A percentile compares a stretch with the other conserved stretches of the same genome.
phyloP scores from a whole-genome alignment of 2,888 invertebrate genomes.

The Malthinus flaveolus region DNA sequence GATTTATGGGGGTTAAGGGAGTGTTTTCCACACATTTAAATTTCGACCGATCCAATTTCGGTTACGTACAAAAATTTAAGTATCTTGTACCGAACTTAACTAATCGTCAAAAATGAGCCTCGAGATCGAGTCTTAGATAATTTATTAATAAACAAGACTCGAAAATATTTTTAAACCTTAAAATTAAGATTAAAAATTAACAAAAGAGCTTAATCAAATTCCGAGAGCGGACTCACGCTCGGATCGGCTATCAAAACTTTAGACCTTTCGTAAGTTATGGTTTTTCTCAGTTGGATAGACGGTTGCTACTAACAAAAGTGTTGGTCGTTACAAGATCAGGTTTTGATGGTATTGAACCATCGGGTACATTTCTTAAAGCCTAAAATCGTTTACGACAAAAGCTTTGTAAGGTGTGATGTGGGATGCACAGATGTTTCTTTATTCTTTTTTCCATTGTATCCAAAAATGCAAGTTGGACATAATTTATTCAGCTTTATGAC shows the following conservation, averaged over 20 bases:
- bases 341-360: constrained; percentile 14
- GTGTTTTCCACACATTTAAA: not conserved
- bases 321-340: constrained; percentile 31
- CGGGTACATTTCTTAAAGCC: constrained; percentile 16
- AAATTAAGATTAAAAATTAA: constrained; percentile 5
- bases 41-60: not conserved
- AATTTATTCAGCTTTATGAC: constrained; percentile 37
- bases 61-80: not conserved
- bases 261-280: constrained; percentile 35
- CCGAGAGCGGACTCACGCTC: constrained; percentile 11
- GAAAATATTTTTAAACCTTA: not conserved
- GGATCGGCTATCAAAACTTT: constrained; percentile 24
- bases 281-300: constrained; percentile 36
- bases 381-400: constrained; percentile 18
- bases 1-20: not conserved
- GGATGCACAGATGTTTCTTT: constrained; percentile 34
- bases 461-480: constrained; percentile 33
- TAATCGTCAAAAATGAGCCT: not conserved
- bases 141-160: not conserved
- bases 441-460: constrained; percentile 30
- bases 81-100: not conserved
- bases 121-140: too few species aligned
- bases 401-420: constrained; percentile 38
- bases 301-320: constrained; percentile 34
- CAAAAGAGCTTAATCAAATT: constrained; percentile 10